These are phyloP conservation scores for Polyodon spathula DNA, from an alignment of 2,113 vertebrate species.

Conservation along the genomic window DNA sequence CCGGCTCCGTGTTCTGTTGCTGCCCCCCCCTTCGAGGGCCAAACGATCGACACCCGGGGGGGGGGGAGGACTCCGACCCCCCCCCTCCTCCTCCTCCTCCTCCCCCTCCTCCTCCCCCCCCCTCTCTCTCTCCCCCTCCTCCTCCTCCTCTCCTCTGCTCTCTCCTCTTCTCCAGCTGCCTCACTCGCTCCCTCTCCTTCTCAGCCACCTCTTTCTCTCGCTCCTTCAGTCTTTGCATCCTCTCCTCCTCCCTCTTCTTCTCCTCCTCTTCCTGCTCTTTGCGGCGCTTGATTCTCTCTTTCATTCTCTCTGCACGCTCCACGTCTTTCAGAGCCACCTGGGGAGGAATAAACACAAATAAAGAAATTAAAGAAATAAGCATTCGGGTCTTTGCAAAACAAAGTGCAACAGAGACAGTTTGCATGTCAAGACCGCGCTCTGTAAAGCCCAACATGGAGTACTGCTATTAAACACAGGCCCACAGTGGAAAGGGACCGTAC, in stretches of 20 bases:
- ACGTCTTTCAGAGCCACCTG: constrained; percentile 55
- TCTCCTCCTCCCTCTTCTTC: constrained; percentile 65
- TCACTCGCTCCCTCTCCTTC: constrained; percentile 25
- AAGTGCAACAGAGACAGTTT: no score
- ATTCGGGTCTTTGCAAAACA: no score
- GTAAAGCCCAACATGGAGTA: no score
- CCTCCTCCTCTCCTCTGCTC: constrained; percentile 41
- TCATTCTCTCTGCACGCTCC: constrained; percentile 69
- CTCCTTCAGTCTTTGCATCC: constrained; percentile 43
- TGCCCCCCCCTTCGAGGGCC: no score
- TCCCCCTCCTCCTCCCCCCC: constrained; percentile 23
- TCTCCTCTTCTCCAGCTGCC: constrained; percentile 34
- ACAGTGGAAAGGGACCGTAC: no score
- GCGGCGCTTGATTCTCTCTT: constrained; percentile 69
- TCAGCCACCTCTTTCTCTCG: constrained; percentile 42
- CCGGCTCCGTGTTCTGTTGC: constrained; percentile 59
- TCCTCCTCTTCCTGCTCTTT: constrained; percentile 69
- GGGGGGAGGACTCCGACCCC: no score
- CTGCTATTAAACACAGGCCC: no score
- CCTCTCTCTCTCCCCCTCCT: constrained; percentile 34
- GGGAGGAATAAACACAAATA: background rate
- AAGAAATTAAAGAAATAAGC: no score
- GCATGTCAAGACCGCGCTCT: no score
- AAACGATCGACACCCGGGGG: no score
- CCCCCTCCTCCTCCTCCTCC: constrained; percentile 34